Evolutionary conservation across 2,797 vertebrate species (phyloP).

Genomic region (Tiaroga cobitis): DNA sequence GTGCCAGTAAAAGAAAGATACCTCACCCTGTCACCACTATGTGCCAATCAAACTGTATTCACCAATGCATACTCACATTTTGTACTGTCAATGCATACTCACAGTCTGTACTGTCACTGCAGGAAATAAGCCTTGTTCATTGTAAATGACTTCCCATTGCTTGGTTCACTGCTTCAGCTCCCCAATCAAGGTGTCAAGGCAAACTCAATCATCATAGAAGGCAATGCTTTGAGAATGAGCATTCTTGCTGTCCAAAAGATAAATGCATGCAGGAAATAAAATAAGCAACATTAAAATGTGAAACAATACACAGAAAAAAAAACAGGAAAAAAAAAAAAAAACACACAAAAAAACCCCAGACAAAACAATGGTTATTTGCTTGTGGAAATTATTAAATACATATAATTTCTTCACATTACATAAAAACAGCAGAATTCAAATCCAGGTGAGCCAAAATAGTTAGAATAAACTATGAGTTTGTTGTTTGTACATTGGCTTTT

Average conservation of each 20-base stretch:
- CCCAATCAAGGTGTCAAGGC: constrained; percentile 39
- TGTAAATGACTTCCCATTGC: constrained; percentile 41
- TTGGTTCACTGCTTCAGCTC: constrained; percentile 25
- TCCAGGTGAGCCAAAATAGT: background rate
- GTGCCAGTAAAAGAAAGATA: constrained; percentile 43
- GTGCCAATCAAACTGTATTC: constrained; percentile 50
- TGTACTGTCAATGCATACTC: constrained; percentile 33
- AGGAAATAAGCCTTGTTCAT: constrained; percentile 41
- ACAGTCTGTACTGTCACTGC: constrained; percentile 33
- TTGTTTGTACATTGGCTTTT: background rate
- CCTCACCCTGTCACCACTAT: constrained; percentile 16
- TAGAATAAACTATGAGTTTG: background rate
- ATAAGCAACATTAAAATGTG: background rate
- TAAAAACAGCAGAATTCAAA: background rate
- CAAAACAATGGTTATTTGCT: background rate
- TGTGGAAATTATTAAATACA: background rate
- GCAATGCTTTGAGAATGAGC: background rate
- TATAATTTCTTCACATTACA: background rate
- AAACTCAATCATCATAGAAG: constrained; percentile 23
- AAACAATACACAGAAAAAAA: background rate
- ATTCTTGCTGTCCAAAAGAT: background rate
- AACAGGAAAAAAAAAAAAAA: background rate
- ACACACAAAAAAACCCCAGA: background rate
- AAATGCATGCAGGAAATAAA: background rate
- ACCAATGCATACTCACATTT: constrained; percentile 6